phyloP scores from a whole-genome alignment of 1,140 invertebrate species.

The Phenacoccus solenopsis region DNA sequence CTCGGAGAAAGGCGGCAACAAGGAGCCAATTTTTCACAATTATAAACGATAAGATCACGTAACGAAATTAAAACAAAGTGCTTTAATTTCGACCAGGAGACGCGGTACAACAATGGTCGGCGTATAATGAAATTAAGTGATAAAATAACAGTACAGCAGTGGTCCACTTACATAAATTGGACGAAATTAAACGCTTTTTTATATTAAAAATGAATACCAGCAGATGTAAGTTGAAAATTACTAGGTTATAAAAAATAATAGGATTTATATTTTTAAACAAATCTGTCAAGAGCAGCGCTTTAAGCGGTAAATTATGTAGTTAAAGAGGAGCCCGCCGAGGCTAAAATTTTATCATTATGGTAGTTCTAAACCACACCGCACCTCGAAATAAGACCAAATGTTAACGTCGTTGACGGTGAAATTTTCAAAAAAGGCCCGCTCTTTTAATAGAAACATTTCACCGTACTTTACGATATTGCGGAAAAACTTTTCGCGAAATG shows the following conservation, averaged over 20 bases:
- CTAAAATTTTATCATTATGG: neutral
- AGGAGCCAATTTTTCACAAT: too few species aligned
- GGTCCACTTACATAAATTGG: neutral
- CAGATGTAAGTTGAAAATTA: neutral
- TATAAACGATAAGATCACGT: too few species aligned
- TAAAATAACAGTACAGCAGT: neutral
- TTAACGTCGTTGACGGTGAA: neutral
- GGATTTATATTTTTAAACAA: neutral
- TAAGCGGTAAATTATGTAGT: neutral
- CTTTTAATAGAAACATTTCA: neutral
- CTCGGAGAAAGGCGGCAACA: too few species aligned
- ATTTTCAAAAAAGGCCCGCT: neutral
- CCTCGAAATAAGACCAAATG: neutral
- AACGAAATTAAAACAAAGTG: too few species aligned
- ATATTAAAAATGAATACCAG: constrained; percentile 3
- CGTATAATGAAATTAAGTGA: neutral
- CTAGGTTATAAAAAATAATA: neutral
- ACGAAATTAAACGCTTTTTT: neutral
- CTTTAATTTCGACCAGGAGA: too few species aligned
- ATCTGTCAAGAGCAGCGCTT: neutral
- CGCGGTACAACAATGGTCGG: too few species aligned
- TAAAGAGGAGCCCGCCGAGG: neutral
- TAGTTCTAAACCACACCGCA: neutral
- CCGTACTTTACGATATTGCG: neutral
- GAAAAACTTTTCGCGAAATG: neutral